A percentile compares a stretch with the other conserved stretches of the same genome.
Conservation (phyloP, 2,113 vertebrate species). For the Stomatorhinus ivindoensis region DNA sequence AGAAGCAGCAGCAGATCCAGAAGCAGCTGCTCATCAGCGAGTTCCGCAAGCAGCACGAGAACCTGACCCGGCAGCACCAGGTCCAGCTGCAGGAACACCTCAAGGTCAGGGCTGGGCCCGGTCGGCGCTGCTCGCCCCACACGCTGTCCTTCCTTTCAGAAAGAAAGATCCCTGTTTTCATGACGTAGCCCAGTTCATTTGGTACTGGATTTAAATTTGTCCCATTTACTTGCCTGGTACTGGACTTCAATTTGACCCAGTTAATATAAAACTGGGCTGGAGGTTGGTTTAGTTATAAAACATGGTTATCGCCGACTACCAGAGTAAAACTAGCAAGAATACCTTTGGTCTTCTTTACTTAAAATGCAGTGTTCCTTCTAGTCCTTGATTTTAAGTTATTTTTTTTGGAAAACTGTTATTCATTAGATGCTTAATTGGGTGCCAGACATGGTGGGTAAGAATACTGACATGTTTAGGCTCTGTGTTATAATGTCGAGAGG, state of each 20-base stretch:
- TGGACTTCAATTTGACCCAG: background rate
- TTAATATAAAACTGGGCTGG: conserved; percentile 4
- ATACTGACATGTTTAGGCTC: background rate
- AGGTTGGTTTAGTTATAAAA: background rate
- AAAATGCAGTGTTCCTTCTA: background rate
- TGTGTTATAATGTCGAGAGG: background rate
- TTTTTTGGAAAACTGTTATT: background rate
- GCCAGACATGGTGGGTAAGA: background rate
- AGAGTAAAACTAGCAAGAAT: background rate
- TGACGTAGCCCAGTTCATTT: background rate
- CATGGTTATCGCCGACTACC: background rate
- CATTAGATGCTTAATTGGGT: background rate
- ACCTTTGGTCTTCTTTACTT: background rate
- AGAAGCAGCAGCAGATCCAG: conserved; percentile 98
- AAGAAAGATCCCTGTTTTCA: background rate
- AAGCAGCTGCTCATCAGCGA: conserved; percentile 94
- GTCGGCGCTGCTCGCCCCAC: background rate
- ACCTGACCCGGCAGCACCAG: conserved; percentile 90
- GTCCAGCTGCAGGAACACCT: conserved; percentile 97
- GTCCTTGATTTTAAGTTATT: background rate
- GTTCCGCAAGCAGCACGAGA: conserved; percentile 98
- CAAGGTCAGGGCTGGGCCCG: conserved; percentile 65
- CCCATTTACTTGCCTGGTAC: background rate
- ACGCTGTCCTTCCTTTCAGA: background rate
- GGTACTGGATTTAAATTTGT: background rate